Evolutionary conservation across 2,113 vertebrate genomes (phyloP).

Genomic region (Hemiprocne comata): DNA sequence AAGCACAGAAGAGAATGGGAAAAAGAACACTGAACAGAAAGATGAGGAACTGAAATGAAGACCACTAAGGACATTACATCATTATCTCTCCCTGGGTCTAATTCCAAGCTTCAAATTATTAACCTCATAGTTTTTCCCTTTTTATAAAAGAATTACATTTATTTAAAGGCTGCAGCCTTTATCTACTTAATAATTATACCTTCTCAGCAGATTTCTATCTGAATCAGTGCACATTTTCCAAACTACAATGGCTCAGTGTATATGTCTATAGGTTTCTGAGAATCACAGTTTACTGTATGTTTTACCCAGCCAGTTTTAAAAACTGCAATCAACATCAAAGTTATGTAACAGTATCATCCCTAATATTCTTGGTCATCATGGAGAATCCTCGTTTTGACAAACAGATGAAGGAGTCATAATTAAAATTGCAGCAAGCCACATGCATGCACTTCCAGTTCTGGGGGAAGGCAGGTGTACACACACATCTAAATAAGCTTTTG

Average conservation of each 20-base stretch:
- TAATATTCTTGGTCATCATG: neutral
- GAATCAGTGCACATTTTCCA: neutral
- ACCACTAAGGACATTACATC: neutral
- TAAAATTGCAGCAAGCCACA: neutral
- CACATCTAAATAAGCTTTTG: neutral
- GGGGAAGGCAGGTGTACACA: neutral
- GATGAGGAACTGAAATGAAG: neutral
- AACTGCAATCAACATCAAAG: neutral
- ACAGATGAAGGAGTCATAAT: neutral
- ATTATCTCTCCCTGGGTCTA: neutral
- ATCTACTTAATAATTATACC: neutral
- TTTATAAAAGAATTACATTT: neutral
- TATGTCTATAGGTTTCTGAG: neutral
- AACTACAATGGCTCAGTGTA: neutral
- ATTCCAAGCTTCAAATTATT: neutral
- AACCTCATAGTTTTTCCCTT: neutral
- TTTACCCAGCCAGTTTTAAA: neutral
- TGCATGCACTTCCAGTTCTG: neutral
- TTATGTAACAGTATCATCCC: neutral
- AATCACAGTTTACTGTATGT: neutral
- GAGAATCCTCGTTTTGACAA: neutral
- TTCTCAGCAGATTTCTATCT: neutral
- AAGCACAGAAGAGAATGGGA: neutral
- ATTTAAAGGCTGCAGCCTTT: neutral
- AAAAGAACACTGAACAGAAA: neutral